Percentiles rank a stretch among this genome's conserved stretches.
Evolutionary conservation across 2,797 vertebrate genomes (phyloP).

Genomic region (Hydrophis major): DNA sequence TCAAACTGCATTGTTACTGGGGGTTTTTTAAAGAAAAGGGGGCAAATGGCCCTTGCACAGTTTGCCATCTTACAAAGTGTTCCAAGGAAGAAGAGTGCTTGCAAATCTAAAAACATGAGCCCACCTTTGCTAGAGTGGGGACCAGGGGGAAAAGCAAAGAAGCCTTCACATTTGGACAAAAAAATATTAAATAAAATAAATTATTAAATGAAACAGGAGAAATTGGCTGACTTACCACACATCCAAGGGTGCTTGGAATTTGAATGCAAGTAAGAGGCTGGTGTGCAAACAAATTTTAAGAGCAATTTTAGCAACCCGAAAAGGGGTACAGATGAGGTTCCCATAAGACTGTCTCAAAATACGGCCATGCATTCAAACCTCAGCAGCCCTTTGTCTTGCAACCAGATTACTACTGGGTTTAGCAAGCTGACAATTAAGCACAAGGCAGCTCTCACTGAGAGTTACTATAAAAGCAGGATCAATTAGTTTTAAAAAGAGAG

Average conservation of each 20-base stretch:
- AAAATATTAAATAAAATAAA: slow-evolving; percentile 63
- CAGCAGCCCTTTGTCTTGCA: background rate
- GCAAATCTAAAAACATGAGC: background rate
- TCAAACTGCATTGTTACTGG: background rate
- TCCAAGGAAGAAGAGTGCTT: background rate
- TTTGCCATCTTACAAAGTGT: background rate
- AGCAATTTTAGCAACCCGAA: background rate
- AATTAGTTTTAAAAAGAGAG: background rate
- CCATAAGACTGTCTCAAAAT: background rate
- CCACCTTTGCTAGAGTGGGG: slow-evolving; percentile 1
- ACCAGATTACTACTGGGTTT: background rate
- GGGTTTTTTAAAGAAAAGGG: background rate
- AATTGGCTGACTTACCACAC: background rate
- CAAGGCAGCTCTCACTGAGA: slow-evolving; percentile 57
- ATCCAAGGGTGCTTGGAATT: background rate
- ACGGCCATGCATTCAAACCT: background rate
- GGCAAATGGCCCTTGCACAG: background rate
- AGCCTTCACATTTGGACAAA: background rate
- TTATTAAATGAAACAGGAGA: slow-evolving; percentile 34
- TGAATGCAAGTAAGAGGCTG: background rate
- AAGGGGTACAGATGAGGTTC: background rate
- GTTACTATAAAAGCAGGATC: slow-evolving; percentile 35
- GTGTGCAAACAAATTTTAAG: rapidly evolving
- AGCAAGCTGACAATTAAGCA: background rate
- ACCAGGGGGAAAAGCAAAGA: background rate